These are phyloP conservation scores for Lepus townsendii DNA, from an alignment of 2,797 vertebrate species.

Conservation along the genomic window DNA sequence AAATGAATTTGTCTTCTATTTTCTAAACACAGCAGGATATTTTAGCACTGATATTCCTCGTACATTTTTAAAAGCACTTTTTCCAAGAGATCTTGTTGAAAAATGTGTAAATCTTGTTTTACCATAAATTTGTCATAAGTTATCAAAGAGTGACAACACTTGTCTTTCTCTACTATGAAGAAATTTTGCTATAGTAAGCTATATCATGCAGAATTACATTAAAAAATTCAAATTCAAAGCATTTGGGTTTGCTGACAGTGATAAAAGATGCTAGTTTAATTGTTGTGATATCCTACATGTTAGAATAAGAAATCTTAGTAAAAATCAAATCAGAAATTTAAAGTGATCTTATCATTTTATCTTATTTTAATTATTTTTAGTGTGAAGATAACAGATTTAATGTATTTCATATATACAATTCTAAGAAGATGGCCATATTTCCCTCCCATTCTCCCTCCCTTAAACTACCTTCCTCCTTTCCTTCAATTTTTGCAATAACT, in stretches of 20 bases:
- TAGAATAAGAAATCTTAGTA: neutral
- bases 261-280: neutral
- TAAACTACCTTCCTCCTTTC: no score
- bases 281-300: neutral
- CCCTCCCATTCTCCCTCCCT: no score
- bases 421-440: no score
- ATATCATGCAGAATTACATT: neutral
- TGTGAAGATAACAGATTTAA: no score
- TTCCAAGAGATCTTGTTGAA: neutral
- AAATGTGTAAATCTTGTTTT: neutral
- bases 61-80: neutral
- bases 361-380: neutral
- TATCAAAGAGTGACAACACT: neutral
- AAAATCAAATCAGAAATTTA: neutral
- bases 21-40: neutral
- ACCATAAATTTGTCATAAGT: conserved; percentile 48
- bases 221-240: neutral
- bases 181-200: neutral
- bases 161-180: neutral
- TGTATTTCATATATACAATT: no score
- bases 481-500: no score
- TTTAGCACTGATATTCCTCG: neutral
- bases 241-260: neutral
- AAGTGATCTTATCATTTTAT: neutral
- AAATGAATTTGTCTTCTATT: neutral